Conservation (phyloP, 2,797 vertebrate species). For the Cynodonichthys magdalenae region DNA sequence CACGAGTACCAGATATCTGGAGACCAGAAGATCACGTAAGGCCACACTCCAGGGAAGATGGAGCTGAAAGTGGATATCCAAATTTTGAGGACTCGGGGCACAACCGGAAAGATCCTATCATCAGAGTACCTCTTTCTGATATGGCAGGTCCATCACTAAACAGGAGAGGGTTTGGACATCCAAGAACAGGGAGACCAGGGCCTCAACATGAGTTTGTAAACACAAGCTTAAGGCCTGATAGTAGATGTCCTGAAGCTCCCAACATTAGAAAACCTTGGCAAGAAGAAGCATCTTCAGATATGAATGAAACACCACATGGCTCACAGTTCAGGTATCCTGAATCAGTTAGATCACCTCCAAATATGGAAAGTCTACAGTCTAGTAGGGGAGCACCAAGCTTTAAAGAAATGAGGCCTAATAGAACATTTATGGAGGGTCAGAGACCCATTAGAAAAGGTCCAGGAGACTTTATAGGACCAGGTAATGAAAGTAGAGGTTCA, state of each 20-base stretch:
- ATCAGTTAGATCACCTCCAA: conserved; percentile 15
- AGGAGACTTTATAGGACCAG: conserved; percentile 21
- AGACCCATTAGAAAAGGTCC: conserved; percentile 6
- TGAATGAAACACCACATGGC: conserved; percentile 12
- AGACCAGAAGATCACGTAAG: conserved; percentile 9
- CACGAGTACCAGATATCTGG: background rate
- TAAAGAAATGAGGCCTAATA: conserved; percentile 13
- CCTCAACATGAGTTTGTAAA: conserved; percentile 15
- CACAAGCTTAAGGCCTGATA: conserved; percentile 1
- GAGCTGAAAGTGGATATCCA: conserved; percentile 18
- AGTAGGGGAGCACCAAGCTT: conserved; percentile 19
- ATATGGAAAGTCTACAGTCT: conserved; percentile 15
- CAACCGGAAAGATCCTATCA: conserved; percentile 25
- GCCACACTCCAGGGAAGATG: conserved; percentile 25
- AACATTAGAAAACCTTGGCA: conserved; percentile 20
- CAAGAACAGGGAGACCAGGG: conserved; percentile 20
- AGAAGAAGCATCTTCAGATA: conserved; percentile 35
- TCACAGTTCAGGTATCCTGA: conserved; percentile 20
- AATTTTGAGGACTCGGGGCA: conserved; percentile 21
- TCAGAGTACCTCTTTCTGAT: conserved; percentile 7
- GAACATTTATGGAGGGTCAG: conserved; percentile 19
- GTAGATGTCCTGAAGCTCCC: conserved; percentile 13
- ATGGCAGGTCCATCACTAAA: conserved; percentile 19
- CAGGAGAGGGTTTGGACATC: conserved; percentile 21
- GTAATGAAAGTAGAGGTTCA: conserved; percentile 28